Conservation (phyloP, 2,797 vertebrate species). For the Peromyscus eremicus region DNA sequence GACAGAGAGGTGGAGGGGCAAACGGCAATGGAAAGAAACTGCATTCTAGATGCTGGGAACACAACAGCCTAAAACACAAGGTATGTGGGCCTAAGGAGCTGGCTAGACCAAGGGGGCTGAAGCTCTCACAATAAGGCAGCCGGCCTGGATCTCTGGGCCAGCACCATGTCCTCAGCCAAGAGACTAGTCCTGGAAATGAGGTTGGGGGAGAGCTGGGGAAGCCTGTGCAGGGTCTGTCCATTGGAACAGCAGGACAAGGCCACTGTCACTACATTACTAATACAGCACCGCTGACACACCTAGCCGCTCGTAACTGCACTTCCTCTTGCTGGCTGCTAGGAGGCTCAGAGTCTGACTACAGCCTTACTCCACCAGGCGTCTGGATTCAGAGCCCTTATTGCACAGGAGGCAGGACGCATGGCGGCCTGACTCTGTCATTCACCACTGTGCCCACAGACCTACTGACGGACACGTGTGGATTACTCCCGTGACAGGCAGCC, state of each 20-base stretch:
- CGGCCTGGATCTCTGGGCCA: neutral
- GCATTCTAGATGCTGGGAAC: neutral
- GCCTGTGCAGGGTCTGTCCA: neutral
- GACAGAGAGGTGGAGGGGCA: no score
- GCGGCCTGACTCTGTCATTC: neutral
- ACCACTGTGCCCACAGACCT: neutral
- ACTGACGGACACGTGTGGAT: fast-evolving
- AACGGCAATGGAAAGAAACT: neutral
- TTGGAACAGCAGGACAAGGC: neutral
- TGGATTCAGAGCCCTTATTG: neutral
- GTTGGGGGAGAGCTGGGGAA: neutral
- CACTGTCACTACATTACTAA: neutral
- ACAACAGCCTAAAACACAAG: neutral
- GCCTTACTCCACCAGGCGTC: neutral
- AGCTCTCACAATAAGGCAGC: neutral
- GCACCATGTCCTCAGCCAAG: neutral
- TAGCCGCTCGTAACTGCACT: neutral
- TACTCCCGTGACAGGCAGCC: neutral
- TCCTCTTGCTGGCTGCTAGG: neutral
- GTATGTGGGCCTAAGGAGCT: neutral
- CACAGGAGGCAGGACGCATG: neutral
- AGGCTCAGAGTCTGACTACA: neutral
- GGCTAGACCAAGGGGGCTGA: neutral
- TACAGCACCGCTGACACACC: neutral
- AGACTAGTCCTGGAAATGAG: neutral